Percentiles rank a stretch among this genome's conserved stretches.
Conservation (phyloP, 2,797 vertebrate genomes). For the Eospalax fontanierii region DNA sequence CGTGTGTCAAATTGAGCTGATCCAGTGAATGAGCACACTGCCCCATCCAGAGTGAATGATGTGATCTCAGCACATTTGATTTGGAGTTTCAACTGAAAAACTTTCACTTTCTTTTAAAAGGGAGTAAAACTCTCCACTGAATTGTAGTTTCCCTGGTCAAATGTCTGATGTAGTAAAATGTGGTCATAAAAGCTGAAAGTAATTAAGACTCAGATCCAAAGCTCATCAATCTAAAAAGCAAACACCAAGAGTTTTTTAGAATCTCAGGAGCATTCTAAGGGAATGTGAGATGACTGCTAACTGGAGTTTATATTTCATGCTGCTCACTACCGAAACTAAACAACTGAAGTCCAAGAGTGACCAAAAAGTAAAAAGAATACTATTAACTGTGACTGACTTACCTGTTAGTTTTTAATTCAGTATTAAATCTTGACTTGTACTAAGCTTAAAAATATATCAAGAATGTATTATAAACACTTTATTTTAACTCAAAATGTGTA, state of each 20-base stretch:
- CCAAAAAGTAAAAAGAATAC: neutral
- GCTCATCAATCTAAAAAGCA: constrained; percentile 54
- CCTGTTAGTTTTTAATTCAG: neutral
- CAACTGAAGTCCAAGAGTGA: constrained; percentile 10
- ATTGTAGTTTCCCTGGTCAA: constrained; percentile 56
- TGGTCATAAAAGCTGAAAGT: constrained; percentile 54
- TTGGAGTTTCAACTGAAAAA: constrained; percentile 29
- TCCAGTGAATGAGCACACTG: neutral
- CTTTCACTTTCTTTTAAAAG: constrained; percentile 55
- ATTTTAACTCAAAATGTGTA: constrained; percentile 43
- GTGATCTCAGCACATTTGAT: neutral
- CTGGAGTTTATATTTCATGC: neutral
- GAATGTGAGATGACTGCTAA: constrained; percentile 35
- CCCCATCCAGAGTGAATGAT: constrained; percentile 21
- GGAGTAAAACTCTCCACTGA: neutral
- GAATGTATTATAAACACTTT: constrained; percentile 20
- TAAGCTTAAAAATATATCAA: constrained; percentile 11
- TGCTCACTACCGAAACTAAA: constrained; percentile 32
- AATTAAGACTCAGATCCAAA: constrained; percentile 56
- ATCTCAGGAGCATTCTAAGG: constrained; percentile 1
- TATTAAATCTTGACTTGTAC: neutral
- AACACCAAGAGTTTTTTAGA: constrained; percentile 45
- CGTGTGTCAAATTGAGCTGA: constrained; percentile 42
- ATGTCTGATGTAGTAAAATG: constrained; percentile 54
- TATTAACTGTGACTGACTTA: neutral